A percentile compares a stretch with the other conserved stretches of the same genome.
These are phyloP conservation scores for Brachirus orientalis DNA, from an alignment of 2,113 vertebrate species.

Conservation along the genomic window DNA sequence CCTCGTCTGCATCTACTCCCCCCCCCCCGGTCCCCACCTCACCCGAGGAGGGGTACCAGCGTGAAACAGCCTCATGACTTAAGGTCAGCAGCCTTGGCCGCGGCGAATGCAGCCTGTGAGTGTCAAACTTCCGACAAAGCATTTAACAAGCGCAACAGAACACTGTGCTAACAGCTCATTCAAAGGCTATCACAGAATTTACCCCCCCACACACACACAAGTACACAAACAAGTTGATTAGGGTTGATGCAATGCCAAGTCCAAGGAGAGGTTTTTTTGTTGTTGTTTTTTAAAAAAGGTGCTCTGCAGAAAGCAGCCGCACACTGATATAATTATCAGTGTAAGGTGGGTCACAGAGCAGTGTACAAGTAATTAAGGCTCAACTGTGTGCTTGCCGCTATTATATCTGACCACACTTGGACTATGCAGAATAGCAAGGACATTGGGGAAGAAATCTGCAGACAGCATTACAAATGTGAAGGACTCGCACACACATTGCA, in stretches of 20 bases:
- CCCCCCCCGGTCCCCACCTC: no score
- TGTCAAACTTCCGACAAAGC: constrained; percentile 73
- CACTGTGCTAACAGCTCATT: constrained; percentile 58
- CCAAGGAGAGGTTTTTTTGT: constrained; percentile 36
- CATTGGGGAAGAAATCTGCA: constrained; percentile 7
- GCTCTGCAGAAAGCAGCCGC: constrained; percentile 15
- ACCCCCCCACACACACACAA: constrained; percentile 55
- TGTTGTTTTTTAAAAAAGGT: neutral
- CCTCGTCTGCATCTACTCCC: constrained; percentile 68
- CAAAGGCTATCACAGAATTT: constrained; percentile 57
- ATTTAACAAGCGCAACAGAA: constrained; percentile 72
- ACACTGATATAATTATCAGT: constrained; percentile 24
- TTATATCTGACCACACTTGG: constrained; percentile 1
- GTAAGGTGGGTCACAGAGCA: constrained; percentile 25
- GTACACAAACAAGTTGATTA: constrained; percentile 59
- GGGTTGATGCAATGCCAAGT: constrained; percentile 36
- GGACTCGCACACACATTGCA: constrained; percentile 24
- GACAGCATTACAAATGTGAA: constrained; percentile 25
- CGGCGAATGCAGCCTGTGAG: constrained; percentile 54
- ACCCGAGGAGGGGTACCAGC: constrained; percentile 62
- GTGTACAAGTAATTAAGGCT: constrained; percentile 69
- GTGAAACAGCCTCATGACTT: constrained; percentile 71
- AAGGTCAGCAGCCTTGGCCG: constrained; percentile 49
- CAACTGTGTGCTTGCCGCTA: constrained; percentile 47
- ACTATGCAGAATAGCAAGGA: constrained; percentile 18